Evolutionary conservation across 2,797 vertebrate species (phyloP), one percentile per base, ranked within the genome.

Genomic region (Urophycis tenuis): DNA sequence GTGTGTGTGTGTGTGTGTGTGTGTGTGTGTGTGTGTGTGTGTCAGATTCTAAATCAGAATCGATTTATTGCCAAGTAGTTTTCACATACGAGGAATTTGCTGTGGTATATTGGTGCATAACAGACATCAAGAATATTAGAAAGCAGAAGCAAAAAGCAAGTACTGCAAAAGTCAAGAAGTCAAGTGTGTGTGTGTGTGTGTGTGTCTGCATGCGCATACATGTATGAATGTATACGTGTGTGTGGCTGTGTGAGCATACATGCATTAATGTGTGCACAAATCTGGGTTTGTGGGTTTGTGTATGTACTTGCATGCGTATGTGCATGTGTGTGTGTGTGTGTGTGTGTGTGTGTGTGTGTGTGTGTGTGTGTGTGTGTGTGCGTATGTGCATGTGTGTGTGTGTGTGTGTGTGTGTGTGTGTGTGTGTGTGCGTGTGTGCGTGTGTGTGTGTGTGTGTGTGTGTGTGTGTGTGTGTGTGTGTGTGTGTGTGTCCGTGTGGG

Each of bases 111-210:
- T n/a, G n/a, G n/a, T n/a, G n/a, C n/a, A n/a, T n/a, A n/a, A n/a
- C n/a, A n/a, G n/a, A n/a, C n/a, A n/a, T n/a, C n/a, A n/a, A n/a
- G n/a, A n/a, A n/a, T n/a, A n/a, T n/a, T n/a, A n/a, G n/a, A n/a
- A n/a, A n/a, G n/a, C n/a, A n/a, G n/a, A n/a, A n/a, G n/a, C n/a
- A n/a, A n/a, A n/a, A n/a, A n/a, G n/a, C n/a, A n/a, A n/a, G n/a
- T n/a, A n/a, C n/a, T n/a, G n/a, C n/a, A n/a, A n/a, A n/a, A n/a
- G n/a, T n/a, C n/a, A n/a, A n/a, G n/a, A n/a, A n/a, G n/a, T n/a
- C n/a, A n/a, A n/a, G n/a, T 32, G 30, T 75, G 75, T 35, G 33
- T 73, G 75, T 33, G 1, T 79, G 77, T 77, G 80, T 77, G n/a
- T 32, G 32, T 70, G 73, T 69, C 19, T 30, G 36, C 35, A 36